Conservation (phyloP, 2,113 vertebrate species). For the Gobio gobio region DNA sequence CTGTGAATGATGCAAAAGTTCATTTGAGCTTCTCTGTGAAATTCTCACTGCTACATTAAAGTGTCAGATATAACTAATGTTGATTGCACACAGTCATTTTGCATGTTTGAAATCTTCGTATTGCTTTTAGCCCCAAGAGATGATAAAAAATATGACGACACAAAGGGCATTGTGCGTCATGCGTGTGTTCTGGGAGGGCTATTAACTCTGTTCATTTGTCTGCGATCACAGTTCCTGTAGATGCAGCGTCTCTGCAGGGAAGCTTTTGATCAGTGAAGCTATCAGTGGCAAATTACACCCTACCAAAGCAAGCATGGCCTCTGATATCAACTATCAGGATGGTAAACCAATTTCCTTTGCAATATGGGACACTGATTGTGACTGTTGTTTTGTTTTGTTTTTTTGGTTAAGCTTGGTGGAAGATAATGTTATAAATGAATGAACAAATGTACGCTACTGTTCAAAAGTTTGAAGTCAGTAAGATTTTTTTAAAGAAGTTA, state of each 20-base stretch:
- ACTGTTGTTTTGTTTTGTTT: neutral
- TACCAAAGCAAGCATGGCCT: constrained; percentile 50
- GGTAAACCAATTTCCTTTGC: constrained; percentile 51
- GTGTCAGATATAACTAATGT: neutral
- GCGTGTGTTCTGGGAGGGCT: neutral
- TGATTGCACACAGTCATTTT: neutral
- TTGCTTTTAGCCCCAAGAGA: constrained; percentile 16
- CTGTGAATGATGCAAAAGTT: neutral
- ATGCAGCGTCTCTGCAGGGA: constrained; percentile 37
- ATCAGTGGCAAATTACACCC: constrained; percentile 12
- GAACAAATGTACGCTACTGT: neutral
- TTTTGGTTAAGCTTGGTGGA: neutral
- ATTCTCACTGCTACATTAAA: neutral
- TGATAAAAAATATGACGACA: neutral
- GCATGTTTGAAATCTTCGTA: neutral
- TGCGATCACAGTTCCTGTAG: constrained; percentile 38
- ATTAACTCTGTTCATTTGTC: constrained; percentile 49
- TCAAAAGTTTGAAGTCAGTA: neutral
- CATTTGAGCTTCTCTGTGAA: neutral
- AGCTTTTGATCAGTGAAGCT: constrained; percentile 28
- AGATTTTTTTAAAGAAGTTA: neutral
- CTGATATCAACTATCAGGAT: constrained; percentile 58
- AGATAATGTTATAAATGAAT: neutral
- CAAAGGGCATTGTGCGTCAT: constrained; percentile 2
- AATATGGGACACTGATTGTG: neutral